Percentiles rank a stretch among this genome's conserved stretches.
Conservation (phyloP, 2,888 invertebrate species). For the Habrosyne pyritoides region DNA sequence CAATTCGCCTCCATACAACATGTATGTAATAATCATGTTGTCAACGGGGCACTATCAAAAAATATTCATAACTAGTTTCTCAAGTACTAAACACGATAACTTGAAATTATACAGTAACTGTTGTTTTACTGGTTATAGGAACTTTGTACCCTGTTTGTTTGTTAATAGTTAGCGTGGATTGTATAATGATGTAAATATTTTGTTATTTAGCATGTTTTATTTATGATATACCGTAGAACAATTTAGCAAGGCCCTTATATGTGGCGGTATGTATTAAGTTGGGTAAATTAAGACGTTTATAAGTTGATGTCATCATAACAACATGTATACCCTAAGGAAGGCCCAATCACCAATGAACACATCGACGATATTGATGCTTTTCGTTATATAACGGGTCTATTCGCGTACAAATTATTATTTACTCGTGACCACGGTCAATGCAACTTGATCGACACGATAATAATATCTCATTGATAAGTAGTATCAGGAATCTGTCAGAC, state of each 20-base stretch:
- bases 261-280: too few relatives aligned
- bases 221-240: not conserved
- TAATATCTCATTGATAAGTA: too few relatives aligned
- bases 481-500: too few relatives aligned
- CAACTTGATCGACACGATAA: too few relatives aligned
- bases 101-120: not conserved
- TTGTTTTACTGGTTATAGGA: not conserved
- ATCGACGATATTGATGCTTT: too few relatives aligned
- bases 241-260: not conserved
- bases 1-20: constrained; percentile 29
- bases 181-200: not conserved
- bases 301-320: not conserved
- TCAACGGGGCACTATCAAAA: not conserved
- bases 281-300: not conserved
- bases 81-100: not conserved
- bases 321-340: too few relatives aligned
- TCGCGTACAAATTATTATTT: too few relatives aligned
- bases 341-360: too few relatives aligned
- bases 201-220: constrained; percentile 14
- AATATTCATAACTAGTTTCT: not conserved
- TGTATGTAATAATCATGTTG: constrained; percentile 14
- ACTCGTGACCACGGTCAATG: too few relatives aligned
- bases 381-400: too few relatives aligned
- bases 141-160: not conserved
- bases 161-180: not conserved